A percentile compares a stretch with the other conserved stretches of the same genome.
Evolutionary conservation across 2,797 vertebrate genomes (phyloP).

Genomic region (Chiropotes sagulatus): DNA sequence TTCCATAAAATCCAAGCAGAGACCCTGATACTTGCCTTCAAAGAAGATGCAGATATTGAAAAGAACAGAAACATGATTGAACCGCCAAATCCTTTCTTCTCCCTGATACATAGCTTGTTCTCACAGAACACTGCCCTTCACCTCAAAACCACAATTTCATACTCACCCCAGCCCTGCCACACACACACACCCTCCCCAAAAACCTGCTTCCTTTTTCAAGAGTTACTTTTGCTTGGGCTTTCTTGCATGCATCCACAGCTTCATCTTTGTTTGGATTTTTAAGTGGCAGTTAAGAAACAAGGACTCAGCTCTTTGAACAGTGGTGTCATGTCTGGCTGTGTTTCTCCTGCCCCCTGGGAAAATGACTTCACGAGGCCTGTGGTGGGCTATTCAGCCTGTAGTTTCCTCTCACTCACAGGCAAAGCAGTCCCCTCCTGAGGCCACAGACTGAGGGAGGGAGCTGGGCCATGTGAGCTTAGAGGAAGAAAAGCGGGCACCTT

Average conservation of each 20-base stretch:
- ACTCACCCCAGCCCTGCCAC: fast-evolving
- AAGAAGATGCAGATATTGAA: not conserved
- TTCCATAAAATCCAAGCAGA: not conserved
- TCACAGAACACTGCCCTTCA: constrained; percentile 55
- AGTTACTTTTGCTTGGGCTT: constrained; percentile 52
- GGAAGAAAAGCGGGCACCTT: not conserved
- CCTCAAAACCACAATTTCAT: constrained; percentile 46
- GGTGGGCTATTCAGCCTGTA: not conserved
- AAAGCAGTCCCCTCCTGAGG: constrained; percentile 13
- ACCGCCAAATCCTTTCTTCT: constrained; percentile 9
- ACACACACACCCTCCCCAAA: not conserved
- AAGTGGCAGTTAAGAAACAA: constrained; percentile 31
- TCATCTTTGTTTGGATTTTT: constrained; percentile 52
- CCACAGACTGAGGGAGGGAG: not conserved
- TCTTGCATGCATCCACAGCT: not conserved
- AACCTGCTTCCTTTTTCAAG: not conserved
- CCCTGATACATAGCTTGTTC: constrained; percentile 38
- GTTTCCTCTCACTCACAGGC: not conserved
- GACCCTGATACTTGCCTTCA: constrained; percentile 6
- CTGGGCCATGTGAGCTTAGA: not conserved
- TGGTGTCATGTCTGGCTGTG: not conserved
- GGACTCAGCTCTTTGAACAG: not conserved
- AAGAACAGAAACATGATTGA: not conserved
- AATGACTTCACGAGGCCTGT: not conserved
- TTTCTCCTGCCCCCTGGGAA: not conserved